Base-by-base conservation (phyloP, 2,113 vertebrate species). In the Gorsachius goisagi region DNA sequence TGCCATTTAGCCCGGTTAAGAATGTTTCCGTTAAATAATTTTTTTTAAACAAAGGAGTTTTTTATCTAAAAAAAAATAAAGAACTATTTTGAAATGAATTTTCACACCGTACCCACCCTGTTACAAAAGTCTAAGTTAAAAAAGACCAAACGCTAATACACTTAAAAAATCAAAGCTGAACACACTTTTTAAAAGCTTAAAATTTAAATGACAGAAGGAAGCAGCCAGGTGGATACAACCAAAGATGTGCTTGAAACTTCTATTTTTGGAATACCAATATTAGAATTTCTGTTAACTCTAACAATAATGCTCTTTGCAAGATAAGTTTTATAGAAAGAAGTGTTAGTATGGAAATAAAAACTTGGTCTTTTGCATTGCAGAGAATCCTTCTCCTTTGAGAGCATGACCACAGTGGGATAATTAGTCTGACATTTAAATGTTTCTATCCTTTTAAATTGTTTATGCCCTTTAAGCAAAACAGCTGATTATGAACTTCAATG, bases 351-450 rank as follows among this genome's bases (percentile, higher is more conserved):
- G 85, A 93, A 94, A 79, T n/a, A 60, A 75, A 78, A 91, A 11
- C 69, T 44, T 41, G 18, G 12, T 50, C 32, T 75, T 91, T 75
- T 90, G 58, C 41, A 83, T 53, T 71, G 59, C 50, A 77, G 41
- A 83, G 5, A 49, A 58, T 79, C 23, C 26, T 37, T 45, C 23
- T 93, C 78, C 50, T 77, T n/a, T 41, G 71, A 88, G 82, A 93
- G 55, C 28, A 22, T 16, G 33, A 55, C 95, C 85, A 80, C 71
- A 37, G 19, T 52, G 50, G 71, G 55, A 88, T 95, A 95, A 96
- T 96, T 90, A 91, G 47, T 56, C 67, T 97, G 95, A 90, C 90
- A 96, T 91, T 96, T 91, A 91, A 88, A 83, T 4, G 0, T 58
- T 73, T 83, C 59, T 79, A 69, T 89, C 6, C 32, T 74, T 85